Conservation (phyloP, 2,797 vertebrate species). For the Pseudochirops corinnae region DNA sequence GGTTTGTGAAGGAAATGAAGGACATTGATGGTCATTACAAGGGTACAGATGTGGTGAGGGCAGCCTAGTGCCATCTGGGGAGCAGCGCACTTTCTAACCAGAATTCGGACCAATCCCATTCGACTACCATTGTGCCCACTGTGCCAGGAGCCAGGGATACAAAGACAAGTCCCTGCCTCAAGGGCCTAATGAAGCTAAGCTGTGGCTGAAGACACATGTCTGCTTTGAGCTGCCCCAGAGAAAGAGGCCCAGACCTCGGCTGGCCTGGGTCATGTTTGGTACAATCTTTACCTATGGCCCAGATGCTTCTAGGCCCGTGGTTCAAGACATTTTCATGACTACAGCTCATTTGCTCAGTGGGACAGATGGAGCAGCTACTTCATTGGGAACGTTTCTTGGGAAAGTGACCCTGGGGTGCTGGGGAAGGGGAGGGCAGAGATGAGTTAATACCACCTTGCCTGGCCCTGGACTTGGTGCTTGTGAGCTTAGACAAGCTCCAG, state of each 20-base stretch:
- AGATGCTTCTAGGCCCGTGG: background rate
- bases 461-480: constrained; percentile 85
- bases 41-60: background rate
- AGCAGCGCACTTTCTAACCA: background rate
- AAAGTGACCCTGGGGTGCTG: background rate
- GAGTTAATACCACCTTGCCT: constrained; percentile 62
- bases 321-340: background rate
- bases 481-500: constrained; percentile 82
- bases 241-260: background rate
- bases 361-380: background rate
- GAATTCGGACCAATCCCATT: background rate
- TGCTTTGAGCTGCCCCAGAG: background rate
- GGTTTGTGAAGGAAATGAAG: background rate
- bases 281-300: background rate
- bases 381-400: background rate
- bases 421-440: constrained; percentile 1
- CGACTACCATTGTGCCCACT: background rate
- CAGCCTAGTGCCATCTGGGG: background rate
- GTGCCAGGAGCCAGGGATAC: background rate
- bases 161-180: background rate
- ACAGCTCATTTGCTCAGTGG: background rate
- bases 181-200: background rate
- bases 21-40: background rate
- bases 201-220: background rate
- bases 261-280: background rate